A percentile compares a stretch with the other conserved stretches of the same genome.
Conservation (phyloP, 2,797 vertebrate species). For the Bradypodion pumilum region DNA sequence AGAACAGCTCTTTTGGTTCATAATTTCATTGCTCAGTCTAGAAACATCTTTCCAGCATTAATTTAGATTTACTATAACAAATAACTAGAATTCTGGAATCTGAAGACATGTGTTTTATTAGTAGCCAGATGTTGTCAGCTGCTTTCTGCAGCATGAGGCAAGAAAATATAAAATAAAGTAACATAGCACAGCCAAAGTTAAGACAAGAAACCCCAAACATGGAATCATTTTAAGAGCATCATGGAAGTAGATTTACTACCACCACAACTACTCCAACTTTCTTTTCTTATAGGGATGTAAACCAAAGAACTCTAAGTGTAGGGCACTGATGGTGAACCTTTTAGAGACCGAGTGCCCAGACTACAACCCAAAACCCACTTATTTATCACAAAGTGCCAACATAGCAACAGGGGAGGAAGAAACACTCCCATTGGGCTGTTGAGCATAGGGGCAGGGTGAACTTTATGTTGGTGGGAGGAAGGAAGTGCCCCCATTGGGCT, state of each 20-base stretch:
- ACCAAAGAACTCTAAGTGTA: background rate
- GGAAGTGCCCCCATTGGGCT: too few species aligned
- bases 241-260: background rate
- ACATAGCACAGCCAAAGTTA: background rate
- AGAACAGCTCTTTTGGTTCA: background rate
- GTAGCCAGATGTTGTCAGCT: background rate
- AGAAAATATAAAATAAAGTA: too few species aligned
- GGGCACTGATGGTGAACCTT: too few species aligned
- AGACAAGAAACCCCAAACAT: background rate
- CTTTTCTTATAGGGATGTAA: background rate
- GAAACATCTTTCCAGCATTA: background rate
- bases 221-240: background rate
- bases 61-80: background rate
- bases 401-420: too few species aligned
- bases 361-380: too few species aligned
- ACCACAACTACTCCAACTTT: background rate
- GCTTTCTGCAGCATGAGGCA: background rate
- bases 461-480: too few species aligned
- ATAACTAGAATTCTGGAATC: background rate
- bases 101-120: background rate
- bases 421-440: too few species aligned
- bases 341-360: too few species aligned
- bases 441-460: too few species aligned
- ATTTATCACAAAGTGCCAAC: too few species aligned
- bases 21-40: background rate